Evolutionary conservation across 2,888 invertebrate genomes (phyloP), one percentile per base, ranked within the genome.

Genomic region (Pheosia gnoma): DNA sequence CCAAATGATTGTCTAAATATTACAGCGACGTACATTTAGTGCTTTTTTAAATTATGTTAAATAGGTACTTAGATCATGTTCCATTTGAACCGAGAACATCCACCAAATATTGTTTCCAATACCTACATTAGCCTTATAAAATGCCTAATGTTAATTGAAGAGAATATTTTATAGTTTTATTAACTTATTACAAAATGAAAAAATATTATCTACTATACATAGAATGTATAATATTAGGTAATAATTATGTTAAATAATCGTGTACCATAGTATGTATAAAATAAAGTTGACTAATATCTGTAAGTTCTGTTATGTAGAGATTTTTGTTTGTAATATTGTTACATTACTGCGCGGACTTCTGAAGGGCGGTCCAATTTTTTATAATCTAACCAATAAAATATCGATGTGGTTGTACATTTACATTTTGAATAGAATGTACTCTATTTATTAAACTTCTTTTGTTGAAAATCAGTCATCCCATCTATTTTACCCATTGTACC

Each of bases 271-370:
- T 88, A 86, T 93, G 91, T 93, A 92, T 91, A 92, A 91, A 90
- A 90, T 90, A 91, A 93, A 93, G 93, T 93, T 93, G 92, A 93
- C 91, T 93, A 93, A 93, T 93, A 90, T 89, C 83, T 88, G 85
- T 93, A 93, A 93, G 93, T 93, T 93, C 89, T 93, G 93, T 93
- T 93, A 92, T 93, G 93, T 93, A 93, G 92, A 92, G 90, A 89
- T 91, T 93, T 93, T 93, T 92, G 91, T 93, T 93, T 93, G 93
- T 92, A 93, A 92, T 91, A 91, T 93, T 93, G 93, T 93, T 93
- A 91, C 85, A 92, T 83, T 91, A 89, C 89, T 86, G 86, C 83
- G 82, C 85, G 92, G 91, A 90, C 91, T 89, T 85, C 90, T 88
- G 85, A 85, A 86, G 85, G 84, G 89, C 85, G 93, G 93, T 91